Conservation (phyloP, 2,888 invertebrate species). For the Papilio protenor region DNA sequence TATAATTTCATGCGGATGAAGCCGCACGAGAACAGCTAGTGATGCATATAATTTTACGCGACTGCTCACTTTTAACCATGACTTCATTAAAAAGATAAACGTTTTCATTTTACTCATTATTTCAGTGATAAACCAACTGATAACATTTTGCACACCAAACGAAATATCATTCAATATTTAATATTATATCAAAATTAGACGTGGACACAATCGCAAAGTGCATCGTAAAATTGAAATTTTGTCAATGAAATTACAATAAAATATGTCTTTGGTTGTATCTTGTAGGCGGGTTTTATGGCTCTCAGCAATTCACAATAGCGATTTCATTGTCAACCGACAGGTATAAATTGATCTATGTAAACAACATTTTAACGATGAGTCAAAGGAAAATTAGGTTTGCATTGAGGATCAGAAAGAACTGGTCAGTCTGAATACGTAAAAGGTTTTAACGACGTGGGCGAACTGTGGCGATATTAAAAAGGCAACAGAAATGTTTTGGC, state of each 20-base stretch:
- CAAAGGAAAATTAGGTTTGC: background rate
- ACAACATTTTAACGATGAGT: slow-evolving; percentile 15
- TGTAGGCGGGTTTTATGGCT: slow-evolving; percentile 61
- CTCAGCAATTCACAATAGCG: slow-evolving; percentile 42
- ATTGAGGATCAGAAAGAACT: slow-evolving; percentile 33
- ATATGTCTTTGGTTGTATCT: slow-evolving; percentile 53
- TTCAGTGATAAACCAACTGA: slow-evolving; percentile 4
- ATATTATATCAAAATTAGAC: slow-evolving; percentile 10
- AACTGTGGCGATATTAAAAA: slow-evolving; percentile 10
- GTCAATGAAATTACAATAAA: slow-evolving; percentile 59
- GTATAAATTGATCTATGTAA: slow-evolving; percentile 36
- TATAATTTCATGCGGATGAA: no score
- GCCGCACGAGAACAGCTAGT: background rate
- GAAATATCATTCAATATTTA: slow-evolving; percentile 8
- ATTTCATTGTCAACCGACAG: slow-evolving; percentile 41
- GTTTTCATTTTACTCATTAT: slow-evolving; percentile 14
- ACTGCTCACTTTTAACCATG: background rate
- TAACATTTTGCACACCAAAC: background rate
- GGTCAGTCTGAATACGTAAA: slow-evolving; percentile 19
- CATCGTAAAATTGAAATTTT: slow-evolving; percentile 63
- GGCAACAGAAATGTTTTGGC: slow-evolving; percentile 9
- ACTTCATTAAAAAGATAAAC: slow-evolving; percentile 16
- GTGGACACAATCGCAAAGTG: slow-evolving; percentile 49
- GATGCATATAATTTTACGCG: background rate
- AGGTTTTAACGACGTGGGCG: slow-evolving; percentile 29